Base-by-base conservation (phyloP, 1,140 invertebrate species). In the Aleiodes sp. region DNA sequence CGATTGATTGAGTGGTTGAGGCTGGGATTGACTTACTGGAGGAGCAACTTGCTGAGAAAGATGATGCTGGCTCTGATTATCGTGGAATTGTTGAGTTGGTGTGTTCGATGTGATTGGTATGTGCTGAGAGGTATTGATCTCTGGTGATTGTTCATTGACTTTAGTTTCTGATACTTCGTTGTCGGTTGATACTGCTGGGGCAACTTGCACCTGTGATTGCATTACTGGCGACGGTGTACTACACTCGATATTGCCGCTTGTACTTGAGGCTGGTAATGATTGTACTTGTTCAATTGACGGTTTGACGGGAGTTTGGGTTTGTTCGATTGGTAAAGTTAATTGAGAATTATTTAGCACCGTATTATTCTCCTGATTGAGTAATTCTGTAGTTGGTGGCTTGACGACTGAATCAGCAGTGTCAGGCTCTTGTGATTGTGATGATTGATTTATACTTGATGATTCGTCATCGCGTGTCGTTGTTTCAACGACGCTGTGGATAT, bases 231-330 rank as follows among this genome's bases (percentile, higher is more conserved):
- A 75, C n/a, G 71, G 61, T 21, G 39, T 76, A 35, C 70, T 66
- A 57, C 82, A 81, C 6, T 85, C 83, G 8, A 82, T 61, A 60
- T 75, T 84, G 31, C 80, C 84, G 61, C 81, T 84, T 29, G 84
- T 85, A 73, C 84, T 85, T 9, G 84, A 81, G 16, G 79, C 77
- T 43, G 84, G 84, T 59, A 85, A 67, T 9, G 81, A 79, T 63
- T 85, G 84, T 16, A 85, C 81, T n/a, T 83, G 76, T 60, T 86
- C 84, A 0, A 81, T 72, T 14, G 76, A 35, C 6, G 75, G 59
- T 57, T 72, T 79, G 3, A 65, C 63, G 8, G 75, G 8, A 7
- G 70, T 10, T 35, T 31, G 24, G 0, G 74, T 56, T 56, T 75
- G 75, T 43, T 85, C 82, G 19, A 79, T 69, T n/a, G 78, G 68